Evolutionary conservation across 2,113 vertebrate genomes (phyloP), one percentile per base, ranked within the genome.

Genomic region (Callipepla squamata): DNA sequence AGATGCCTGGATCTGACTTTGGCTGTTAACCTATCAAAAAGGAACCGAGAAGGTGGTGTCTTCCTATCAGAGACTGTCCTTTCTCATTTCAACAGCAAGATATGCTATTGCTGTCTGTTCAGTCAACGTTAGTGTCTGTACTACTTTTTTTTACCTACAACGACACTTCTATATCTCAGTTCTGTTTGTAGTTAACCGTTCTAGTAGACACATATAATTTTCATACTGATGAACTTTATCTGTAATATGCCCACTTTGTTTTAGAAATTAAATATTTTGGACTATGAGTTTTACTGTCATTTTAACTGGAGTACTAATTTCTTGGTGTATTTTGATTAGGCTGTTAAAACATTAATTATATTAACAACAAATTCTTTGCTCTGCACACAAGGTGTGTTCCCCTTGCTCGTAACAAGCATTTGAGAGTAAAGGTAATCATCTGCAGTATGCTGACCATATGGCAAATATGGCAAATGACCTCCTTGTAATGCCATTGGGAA

Each of bases 381-480:
- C 26, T 76, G 21, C 13, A 36, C 32, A 48, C 7, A 51, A 7
- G n/a, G 7, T 76, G 18, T 73, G 23, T 48, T 94, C 59, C 72
- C 48, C 48, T n/a, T 55, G 72, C 59, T 82, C 21, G 20, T 85
- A 89, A 82, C 63, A 87, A 66, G 70, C 65, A 38, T 81, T 89
- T 73, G 26, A 94, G 67, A 89, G n/a, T 50, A 88, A 85, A 17
- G n/a, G 63, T 66, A 91, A 73, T 40, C 92, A 91, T 89, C 87
- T 95, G 93, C 3, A 1, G 25, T 6, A 3, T 62, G 79, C 85
- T 95, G 87, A 80, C 79, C 74, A 89, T 95, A 92, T 94, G 95
- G 89, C 61, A 95, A 73, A 42, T 66, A 77, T 13, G 21, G 70
- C 70, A 92, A 91, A 63, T 82, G 87, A 95, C 92, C 81, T 94